Base-by-base conservation (phyloP, 2,113 vertebrate species). In the Menura novaehollandiae region DNA sequence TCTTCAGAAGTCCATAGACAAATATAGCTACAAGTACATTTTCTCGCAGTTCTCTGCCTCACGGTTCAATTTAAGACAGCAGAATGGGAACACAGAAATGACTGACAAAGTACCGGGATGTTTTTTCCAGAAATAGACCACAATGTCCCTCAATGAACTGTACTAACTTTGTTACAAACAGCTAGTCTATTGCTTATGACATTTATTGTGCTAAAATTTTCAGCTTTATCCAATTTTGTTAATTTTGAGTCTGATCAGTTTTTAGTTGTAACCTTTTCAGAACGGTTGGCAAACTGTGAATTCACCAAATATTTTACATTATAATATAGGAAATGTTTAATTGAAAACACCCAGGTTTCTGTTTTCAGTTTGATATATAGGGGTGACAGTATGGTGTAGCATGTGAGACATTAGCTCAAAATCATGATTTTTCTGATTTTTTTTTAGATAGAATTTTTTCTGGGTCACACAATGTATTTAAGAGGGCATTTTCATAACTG, bases 211-310 rank as follows among this genome's bases (percentile, higher is more conserved):
- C 2, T 51, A 80, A 89, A 85, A 97, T 96, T 96, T 98, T 98
- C 94, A 93, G 60, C 89, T 98, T 41, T 58, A 9, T 67, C 91
- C 82, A 80, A 53, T 97, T 96, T 93, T 98, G 89, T 93, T 98
- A 98, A 96, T 98, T 95, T 96, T 98, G 85, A 97, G 26, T 89
- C 64, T 91, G 97, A 97, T 97, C 94, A 93, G 82, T 98, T 97
- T 98, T 98, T 97, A 88, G 89, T 97, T 97, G 95, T 93, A 88
- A 92, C 90, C 89, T 97, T 93, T 95, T 73, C 41, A 85, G 74
- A 87, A 81, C 46, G 53, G 6, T 22, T 92, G 32, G 17, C 46
- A 84, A 92, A 88, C n/a, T 24, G 39, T 33, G 14, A 75, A 67
- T 20, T 95, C 41, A 35, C 22, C 52, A 53, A 79, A 24, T 84